phyloP scores from a whole-genome alignment of 2,113 vertebrate genomes.

The Dicrurus megarhynchus region DNA sequence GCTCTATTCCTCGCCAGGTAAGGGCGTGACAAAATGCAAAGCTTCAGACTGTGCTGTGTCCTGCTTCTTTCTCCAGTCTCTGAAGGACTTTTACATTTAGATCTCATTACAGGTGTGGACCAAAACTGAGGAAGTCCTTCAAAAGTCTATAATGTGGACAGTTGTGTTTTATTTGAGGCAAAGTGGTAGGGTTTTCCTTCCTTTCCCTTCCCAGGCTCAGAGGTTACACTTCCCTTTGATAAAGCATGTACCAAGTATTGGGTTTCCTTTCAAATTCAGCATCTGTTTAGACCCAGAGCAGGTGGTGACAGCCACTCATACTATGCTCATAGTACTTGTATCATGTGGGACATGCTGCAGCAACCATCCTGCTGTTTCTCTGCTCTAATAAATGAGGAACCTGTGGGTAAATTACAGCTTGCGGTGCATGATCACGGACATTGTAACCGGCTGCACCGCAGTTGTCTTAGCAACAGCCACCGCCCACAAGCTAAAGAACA shows the following conservation, averaged over 20 bases:
- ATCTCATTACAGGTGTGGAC: not conserved
- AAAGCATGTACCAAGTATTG: not conserved
- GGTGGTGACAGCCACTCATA: not conserved
- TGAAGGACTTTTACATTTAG: not conserved
- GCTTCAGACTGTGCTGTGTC: not conserved
- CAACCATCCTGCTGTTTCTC: not conserved
- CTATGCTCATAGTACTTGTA: fast-evolving
- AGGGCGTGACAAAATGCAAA: not conserved
- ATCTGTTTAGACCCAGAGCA: not conserved
- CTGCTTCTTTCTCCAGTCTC: not conserved
- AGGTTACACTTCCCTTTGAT: not conserved
- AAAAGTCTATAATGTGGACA: not conserved
- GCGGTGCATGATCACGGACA: conserved; percentile 15
- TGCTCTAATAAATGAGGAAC: conserved; percentile 7
- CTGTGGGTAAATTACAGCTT: conserved; percentile 34
- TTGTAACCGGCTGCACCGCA: not conserved
- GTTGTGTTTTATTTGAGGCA: not conserved
- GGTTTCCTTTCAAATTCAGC: not conserved
- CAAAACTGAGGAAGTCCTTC: not conserved
- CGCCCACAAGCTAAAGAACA: not conserved
- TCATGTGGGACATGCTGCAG: not conserved
- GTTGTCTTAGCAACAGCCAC: conserved; percentile 67
- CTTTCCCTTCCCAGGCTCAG: not conserved
- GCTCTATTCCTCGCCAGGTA: not conserved
- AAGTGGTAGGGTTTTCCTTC: not conserved